Base-by-base conservation (phyloP, 2,113 vertebrate genomes). In the Lophura nycthemera region DNA sequence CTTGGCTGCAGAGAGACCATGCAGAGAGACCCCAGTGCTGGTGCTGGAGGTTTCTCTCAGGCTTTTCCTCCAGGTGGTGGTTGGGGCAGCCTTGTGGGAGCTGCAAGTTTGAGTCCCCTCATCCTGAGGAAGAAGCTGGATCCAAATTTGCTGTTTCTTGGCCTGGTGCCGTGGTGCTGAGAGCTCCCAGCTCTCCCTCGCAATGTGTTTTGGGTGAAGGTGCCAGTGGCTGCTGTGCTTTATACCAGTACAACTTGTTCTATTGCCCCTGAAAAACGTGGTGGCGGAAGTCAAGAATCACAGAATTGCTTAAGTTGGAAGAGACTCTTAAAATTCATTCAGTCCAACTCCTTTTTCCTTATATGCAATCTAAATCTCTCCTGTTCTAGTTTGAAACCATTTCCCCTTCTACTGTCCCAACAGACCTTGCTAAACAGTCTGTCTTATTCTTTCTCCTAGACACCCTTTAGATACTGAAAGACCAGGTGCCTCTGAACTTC, bases 221-320 rank as follows among this genome's bases (percentile, higher is more conserved):
- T 95, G 64, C 83, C 88, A 90, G 56, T 34, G 56, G 50, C 45
- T 95, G 83, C 75, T 88, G 67, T 34, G 79, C 38, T 34, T 67
- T 56, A 8, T 29, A 13, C 69, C 6, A 20, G 47, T 73, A 67
- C 45, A 60, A 8, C 52, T 5, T 0, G 7, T 83, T 78, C 32
- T 56, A 6, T 36, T 88, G 36, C 40, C 32, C 50, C 10, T 78
- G 69, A 64, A 11, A 42, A 70, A 34, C 1, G 1, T 43, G 79
- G 30, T 52, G 50, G 32, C 54, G 47, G 45, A 96, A 93, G 34
- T 77, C 52, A 54, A 54, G 52, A 54, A 54, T 54, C 14, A 54
- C 52, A 30, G 52, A 54, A 54, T 29, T 54, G 52, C 27, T 30
- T 54, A 30, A 29, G 52, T 54, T 54, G 52, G 27, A 30, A 30